phyloP scores from a whole-genome alignment of 2,888 invertebrate species.

The Charanyca ferruginea region DNA sequence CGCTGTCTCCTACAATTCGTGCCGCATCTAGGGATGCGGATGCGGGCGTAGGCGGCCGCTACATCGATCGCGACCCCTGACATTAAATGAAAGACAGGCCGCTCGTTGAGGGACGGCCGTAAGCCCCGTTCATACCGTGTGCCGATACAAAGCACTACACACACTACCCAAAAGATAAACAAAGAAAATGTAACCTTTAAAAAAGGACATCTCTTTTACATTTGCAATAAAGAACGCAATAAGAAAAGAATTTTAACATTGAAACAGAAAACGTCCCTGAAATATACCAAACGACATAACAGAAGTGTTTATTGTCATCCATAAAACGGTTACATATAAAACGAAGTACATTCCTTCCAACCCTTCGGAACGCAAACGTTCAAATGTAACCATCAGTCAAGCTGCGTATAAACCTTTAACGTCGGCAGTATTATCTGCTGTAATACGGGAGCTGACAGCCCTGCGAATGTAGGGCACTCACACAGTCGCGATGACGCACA shows the following conservation, averaged over 20 bases:
- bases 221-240: conserved; percentile 26
- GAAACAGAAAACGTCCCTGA: conserved; percentile 43
- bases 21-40: conserved; percentile 70
- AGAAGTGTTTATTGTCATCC: conserved; percentile 56
- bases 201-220: conserved; percentile 9
- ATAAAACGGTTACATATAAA: conserved; percentile 60
- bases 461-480: conserved; percentile 84
- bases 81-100: conserved; percentile 83
- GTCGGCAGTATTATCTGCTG: conserved; percentile 69
- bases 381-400: conserved; percentile 73
- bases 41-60: conserved; percentile 80
- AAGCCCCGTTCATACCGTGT: conserved; percentile 53
- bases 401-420: conserved; percentile 70
- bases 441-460: conserved; percentile 71
- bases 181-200: conserved; percentile 20
- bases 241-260: conserved; percentile 45
- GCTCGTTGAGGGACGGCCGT: conserved; percentile 74
- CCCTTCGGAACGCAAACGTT: conserved; percentile 60
- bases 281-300: conserved; percentile 43
- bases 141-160: conserved; percentile 31
- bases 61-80: conserved; percentile 89
- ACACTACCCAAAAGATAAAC: conserved; percentile 23
- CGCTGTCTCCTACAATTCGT: conserved; percentile 58
- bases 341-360: conserved; percentile 60
- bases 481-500: conserved; percentile 70